Percentiles rank a stretch among this genome's conserved stretches.
These are phyloP conservation scores for Argyresthia goedartella DNA, from an alignment of 2,888 invertebrate genomes.

Conservation along the genomic window DNA sequence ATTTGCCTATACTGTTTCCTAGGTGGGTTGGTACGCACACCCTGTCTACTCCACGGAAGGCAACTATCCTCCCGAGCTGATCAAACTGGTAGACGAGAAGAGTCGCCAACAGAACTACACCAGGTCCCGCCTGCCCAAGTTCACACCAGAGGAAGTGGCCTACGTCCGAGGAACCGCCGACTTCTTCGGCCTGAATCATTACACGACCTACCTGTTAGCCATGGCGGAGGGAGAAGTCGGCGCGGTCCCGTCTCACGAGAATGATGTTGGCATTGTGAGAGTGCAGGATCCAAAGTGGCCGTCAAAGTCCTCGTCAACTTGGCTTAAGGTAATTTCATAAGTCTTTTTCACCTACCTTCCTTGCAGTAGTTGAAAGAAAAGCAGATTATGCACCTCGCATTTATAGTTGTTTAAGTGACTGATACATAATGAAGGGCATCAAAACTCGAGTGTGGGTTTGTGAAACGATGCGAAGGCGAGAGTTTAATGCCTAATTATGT, in stretches of 20 bases:
- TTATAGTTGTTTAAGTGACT: no score
- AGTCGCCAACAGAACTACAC: constrained; percentile 65
- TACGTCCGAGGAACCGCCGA: constrained; percentile 59
- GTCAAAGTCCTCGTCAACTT: constrained; percentile 66
- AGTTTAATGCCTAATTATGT: no score
- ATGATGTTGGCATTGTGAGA: constrained; percentile 72
- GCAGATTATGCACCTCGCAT: no score
- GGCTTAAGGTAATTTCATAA: constrained; percentile 74
- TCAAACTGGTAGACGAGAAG: constrained; percentile 61
- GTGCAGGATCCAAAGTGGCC: constrained; percentile 73
- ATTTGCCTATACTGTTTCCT: constrained; percentile 14
- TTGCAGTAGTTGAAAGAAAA: no score
- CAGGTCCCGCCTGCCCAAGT: constrained; percentile 68
- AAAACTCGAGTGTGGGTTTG: no score
- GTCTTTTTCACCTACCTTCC: no score
- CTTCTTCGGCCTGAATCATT: constrained; percentile 64
- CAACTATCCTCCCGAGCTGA: constrained; percentile 69
- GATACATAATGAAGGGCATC: no score
- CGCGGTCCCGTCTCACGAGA: constrained; percentile 67
- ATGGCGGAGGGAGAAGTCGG: constrained; percentile 56
- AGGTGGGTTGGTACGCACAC: constrained; percentile 69
- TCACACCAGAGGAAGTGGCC: constrained; percentile 58
- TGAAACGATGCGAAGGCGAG: no score
- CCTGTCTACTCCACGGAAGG: constrained; percentile 67
- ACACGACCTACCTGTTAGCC: constrained; percentile 55